Evolutionary conservation across 2,797 vertebrate genomes (phyloP).

Genomic region (Rhinella marina): DNA sequence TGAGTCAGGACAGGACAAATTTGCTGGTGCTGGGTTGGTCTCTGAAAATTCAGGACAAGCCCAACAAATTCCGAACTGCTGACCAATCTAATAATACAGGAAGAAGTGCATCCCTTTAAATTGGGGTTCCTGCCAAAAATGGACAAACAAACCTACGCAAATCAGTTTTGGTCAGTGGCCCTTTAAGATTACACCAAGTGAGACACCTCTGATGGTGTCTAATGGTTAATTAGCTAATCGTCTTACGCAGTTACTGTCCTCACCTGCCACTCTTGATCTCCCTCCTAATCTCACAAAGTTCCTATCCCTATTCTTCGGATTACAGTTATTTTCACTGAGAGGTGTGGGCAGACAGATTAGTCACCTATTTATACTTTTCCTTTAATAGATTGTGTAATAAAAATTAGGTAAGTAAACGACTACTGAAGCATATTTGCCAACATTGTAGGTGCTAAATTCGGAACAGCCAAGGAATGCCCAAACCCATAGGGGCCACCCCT

Average conservation of each 20-base stretch:
- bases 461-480: too few relatives aligned
- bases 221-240: slow-evolving; percentile 15
- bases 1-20: too few relatives aligned
- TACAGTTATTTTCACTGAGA: slow-evolving; percentile 5
- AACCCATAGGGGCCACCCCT: too few relatives aligned
- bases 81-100: too few relatives aligned
- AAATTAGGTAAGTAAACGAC: background rate
- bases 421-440: background rate
- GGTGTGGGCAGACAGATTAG: background rate
- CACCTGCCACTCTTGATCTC: slow-evolving; percentile 28
- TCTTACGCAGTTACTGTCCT: slow-evolving; percentile 29
- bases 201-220: background rate
- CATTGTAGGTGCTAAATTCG: too few relatives aligned
- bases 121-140: background rate
- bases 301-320: background rate
- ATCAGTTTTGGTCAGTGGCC: background rate
- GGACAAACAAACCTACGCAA: background rate
- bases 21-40: too few relatives aligned
- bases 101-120: background rate
- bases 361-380: background rate
- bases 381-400: slow-evolving; percentile 11
- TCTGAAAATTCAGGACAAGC: too few relatives aligned
- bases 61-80: too few relatives aligned
- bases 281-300: slow-evolving; percentile 35
- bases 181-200: background rate